A percentile compares a stretch with the other conserved stretches of the same genome.
Evolutionary conservation across 2,888 invertebrate genomes (phyloP).

Genomic region (Trichogramma evanescens): DNA sequence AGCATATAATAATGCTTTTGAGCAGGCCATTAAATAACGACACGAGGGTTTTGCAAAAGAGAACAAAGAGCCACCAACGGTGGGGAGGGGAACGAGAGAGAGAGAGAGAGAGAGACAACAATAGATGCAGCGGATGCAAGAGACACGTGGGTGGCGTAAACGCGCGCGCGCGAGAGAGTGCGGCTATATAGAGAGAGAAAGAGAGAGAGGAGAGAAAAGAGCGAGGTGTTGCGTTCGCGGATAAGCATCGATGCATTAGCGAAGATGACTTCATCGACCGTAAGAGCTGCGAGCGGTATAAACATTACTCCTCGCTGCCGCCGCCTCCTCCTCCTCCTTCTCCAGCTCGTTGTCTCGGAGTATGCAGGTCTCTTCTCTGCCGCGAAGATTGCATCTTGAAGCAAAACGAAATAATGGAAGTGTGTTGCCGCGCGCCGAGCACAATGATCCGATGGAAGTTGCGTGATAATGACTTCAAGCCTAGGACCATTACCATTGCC

Average conservation of each 20-base stretch:
- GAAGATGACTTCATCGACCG: constrained; percentile 40
- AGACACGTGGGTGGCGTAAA: no score
- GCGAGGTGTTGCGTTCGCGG: constrained; percentile 14
- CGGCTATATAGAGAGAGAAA: background rate
- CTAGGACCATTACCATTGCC: no score
- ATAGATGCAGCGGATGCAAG: no score
- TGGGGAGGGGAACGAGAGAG: no score
- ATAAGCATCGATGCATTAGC: constrained; percentile 40
- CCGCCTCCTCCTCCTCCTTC: background rate
- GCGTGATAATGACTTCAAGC: constrained; percentile 6
- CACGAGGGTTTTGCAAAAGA: no score
- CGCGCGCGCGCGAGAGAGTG: constrained; percentile 3
- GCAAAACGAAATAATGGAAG: background rate
- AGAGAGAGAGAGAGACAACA: no score
- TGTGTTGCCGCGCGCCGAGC: background rate
- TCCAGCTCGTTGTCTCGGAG: background rate
- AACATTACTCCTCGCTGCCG: constrained; percentile 11
- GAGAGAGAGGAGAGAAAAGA: background rate
- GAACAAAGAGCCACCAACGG: no score
- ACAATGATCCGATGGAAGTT: constrained; percentile 11
- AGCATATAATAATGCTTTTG: no score
- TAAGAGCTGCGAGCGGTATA: constrained; percentile 13
- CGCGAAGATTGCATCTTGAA: no score
- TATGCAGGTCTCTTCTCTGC: background rate
- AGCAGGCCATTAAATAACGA: no score